Conservation (phyloP, 2,113 vertebrate species). For the Poecilia latipinna region DNA sequence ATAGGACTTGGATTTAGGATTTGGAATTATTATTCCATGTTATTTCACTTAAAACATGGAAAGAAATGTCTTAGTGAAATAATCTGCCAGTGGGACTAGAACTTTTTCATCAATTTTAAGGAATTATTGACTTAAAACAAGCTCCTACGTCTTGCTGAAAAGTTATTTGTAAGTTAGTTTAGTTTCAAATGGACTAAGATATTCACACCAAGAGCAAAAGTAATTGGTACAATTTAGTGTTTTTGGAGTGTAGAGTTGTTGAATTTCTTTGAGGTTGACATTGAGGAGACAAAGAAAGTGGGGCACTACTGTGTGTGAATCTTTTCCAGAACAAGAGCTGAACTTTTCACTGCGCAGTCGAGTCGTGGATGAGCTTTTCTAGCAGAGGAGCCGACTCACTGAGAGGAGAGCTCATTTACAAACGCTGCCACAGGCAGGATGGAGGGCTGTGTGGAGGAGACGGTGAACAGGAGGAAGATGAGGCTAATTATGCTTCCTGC, state of each 20-base stretch:
- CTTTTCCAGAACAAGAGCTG: constrained; percentile 14
- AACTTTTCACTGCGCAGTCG: constrained; percentile 32
- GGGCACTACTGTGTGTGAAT: not conserved
- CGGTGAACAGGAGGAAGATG: constrained; percentile 20
- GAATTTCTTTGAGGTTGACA: constrained; percentile 45
- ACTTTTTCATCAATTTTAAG: too few relatives aligned
- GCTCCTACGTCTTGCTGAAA: too few relatives aligned
- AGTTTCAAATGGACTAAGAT: too few relatives aligned
- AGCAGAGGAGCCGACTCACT: constrained; percentile 20
- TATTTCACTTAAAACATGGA: too few relatives aligned
- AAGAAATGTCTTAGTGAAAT: too few relatives aligned
- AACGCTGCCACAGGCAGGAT: constrained; percentile 50
- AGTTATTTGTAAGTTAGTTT: too few relatives aligned
- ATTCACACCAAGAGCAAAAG: too few relatives aligned
- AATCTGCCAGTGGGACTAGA: too few relatives aligned
- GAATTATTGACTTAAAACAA: too few relatives aligned
- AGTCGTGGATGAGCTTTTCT: constrained; percentile 8
- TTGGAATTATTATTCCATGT: too few relatives aligned
- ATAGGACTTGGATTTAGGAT: too few relatives aligned
- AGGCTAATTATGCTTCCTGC: constrained; percentile 55
- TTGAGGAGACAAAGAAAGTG: constrained; percentile 42
- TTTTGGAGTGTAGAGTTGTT: not conserved
- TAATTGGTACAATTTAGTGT: too few relatives aligned
- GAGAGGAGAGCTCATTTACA: constrained; percentile 37
- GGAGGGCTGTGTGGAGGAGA: constrained; percentile 12